Percentiles rank a stretch among this genome's conserved stretches.
These are phyloP conservation scores for Zosterops lateralis DNA, from an alignment of 2,113 vertebrate species.

Conservation along the genomic window DNA sequence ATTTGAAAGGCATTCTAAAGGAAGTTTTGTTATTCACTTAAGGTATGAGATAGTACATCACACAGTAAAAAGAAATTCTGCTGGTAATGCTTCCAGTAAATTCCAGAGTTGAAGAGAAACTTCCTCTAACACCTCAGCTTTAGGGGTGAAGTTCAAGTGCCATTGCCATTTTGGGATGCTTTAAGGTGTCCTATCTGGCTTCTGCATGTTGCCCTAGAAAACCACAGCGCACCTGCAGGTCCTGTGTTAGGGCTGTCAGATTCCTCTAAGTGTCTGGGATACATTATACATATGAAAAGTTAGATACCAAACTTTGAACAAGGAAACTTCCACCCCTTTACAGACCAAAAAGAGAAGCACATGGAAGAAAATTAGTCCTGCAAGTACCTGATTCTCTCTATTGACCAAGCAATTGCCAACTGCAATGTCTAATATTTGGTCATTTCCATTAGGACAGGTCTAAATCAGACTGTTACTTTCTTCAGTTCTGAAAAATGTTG, in stretches of 20 bases:
- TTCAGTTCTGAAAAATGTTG: background rate
- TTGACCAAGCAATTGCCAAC: background rate
- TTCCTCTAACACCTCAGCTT: background rate
- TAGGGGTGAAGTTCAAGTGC: background rate
- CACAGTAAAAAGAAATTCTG: background rate
- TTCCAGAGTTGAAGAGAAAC: background rate
- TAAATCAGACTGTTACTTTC: background rate
- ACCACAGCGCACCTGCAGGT: background rate
- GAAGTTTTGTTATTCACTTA: background rate
- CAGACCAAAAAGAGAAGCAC: background rate
- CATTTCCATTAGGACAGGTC: background rate
- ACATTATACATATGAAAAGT: background rate
- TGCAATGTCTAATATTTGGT: background rate
- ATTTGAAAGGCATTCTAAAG: background rate
- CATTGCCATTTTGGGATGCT: background rate
- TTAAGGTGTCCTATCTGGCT: background rate
- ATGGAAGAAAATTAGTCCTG: background rate
- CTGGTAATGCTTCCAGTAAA: background rate
- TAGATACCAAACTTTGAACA: background rate
- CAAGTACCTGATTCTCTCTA: background rate
- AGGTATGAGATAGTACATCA: background rate
- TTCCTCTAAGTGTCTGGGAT: background rate
- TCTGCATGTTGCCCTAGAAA: background rate
- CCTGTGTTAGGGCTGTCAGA: background rate
- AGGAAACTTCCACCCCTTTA: background rate